Conservation (phyloP, 2,113 vertebrate genomes). For the Tricholaema leucomelas region DNA sequence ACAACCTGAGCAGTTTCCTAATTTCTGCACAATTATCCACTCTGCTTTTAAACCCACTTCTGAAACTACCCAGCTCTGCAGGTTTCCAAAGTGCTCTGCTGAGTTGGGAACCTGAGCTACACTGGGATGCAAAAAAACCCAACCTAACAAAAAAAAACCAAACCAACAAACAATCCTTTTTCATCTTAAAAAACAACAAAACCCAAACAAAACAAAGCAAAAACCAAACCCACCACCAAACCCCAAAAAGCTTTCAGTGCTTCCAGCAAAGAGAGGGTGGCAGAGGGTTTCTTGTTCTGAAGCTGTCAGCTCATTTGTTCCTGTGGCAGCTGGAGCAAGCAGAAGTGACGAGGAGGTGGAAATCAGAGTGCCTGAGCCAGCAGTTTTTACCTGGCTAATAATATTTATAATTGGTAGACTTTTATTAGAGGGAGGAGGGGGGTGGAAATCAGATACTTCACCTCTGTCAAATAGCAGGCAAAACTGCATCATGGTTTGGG, state of each 20-base stretch:
- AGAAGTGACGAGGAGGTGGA: background rate
- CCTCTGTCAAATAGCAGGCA: background rate
- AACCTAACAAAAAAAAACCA: background rate
- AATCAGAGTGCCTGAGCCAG: background rate
- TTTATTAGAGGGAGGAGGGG: background rate
- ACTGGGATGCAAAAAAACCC: background rate
- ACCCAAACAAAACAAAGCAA: background rate
- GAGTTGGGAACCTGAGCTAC: background rate
- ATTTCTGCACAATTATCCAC: background rate
- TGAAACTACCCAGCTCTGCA: background rate
- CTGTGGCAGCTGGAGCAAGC: slow-evolving; percentile 33
- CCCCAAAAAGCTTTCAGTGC: background rate
- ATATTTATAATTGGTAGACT: slow-evolving; percentile 13
- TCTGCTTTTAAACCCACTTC: background rate
- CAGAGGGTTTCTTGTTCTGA: slow-evolving; percentile 28
- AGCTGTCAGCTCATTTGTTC: slow-evolving; percentile 23
- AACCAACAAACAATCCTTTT: no score
- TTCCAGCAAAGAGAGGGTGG: slow-evolving; percentile 32
- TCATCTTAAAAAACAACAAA: no score
- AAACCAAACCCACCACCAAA: background rate
- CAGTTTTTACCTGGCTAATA: slow-evolving; percentile 3
- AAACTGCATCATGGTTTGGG: background rate
- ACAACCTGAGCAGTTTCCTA: background rate
- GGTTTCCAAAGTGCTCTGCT: background rate
- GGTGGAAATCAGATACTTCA: background rate